Evolutionary conservation across 2,888 invertebrate species (phyloP), one percentile per base, ranked within the genome.

Genomic region (Pelosia muscerda): DNA sequence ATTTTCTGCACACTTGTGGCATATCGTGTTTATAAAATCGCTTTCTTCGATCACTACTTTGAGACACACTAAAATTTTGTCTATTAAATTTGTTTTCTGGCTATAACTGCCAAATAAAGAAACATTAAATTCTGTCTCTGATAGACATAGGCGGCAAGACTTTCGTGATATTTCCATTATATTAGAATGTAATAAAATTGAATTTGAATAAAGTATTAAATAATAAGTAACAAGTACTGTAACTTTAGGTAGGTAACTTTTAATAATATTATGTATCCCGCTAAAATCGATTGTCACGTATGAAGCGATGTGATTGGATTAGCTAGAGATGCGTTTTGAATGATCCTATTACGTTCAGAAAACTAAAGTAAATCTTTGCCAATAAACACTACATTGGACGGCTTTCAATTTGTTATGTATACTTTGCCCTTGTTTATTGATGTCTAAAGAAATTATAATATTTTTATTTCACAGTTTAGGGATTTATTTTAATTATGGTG

Each of bases 311-410:
- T 77, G 72, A 81, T 83, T 78, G 79, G 81, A 59, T 74, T 49
- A 66, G 64, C 42, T 68, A 60, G 38, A 69, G 55, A 68, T 63
- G 66, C 81, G 73, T 74, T 81, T 71, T 63, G 65, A 75, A 73
- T 57, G 6, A 65, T 59, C 26, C n/a, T 72, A 69, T 65, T 69
- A 49, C 57, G n/a, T 70, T 73, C 63, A 54, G 69, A 62, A 59
- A 75, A 75, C 71, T 72, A 63, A 75, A 66, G 68, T 55, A 71
- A 75, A 75, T 79, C 78, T 84, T 83, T 54, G 88, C 88, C 87
- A 89, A 89, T 82, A 89, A 88, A 88, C 85, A 87, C 89, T 91
- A 90, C 85, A 76, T 82, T 92, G 93, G 93, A 93, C 93, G 93
- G 93, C 86, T 90, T 79, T 77, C 82, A 86, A 82, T 87, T 87